A percentile compares a stretch with the other conserved stretches of the same genome.
These are phyloP conservation scores for Xylocopa sonorina DNA, from an alignment of 1,140 invertebrate species.

Conservation along the genomic window DNA sequence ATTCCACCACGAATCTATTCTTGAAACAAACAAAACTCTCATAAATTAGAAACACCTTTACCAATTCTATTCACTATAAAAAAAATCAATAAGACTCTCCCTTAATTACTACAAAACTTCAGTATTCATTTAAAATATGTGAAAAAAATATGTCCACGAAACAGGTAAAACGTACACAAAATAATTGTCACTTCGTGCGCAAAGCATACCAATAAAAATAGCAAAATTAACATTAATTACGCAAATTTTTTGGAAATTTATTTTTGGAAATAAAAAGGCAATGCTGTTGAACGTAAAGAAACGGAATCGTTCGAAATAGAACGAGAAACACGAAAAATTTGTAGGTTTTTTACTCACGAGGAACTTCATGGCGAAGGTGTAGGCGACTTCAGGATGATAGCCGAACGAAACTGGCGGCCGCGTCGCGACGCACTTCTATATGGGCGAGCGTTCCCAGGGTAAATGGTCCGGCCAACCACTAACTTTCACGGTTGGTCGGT, in stretches of 20 bases:
- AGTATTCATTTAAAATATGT: too few relatives aligned
- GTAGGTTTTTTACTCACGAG: conserved; percentile 78
- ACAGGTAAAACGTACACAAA: neutral
- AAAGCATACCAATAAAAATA: too few relatives aligned
- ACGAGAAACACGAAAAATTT: neutral
- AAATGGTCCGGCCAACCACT: conserved; percentile 60
- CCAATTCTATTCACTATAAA: neutral
- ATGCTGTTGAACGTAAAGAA: neutral
- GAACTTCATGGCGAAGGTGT: conserved; percentile 71
- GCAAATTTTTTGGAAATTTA: too few relatives aligned
- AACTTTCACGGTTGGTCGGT: conserved; percentile 72
- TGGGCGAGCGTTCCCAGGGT: conserved; percentile 68
- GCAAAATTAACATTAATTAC: too few relatives aligned
- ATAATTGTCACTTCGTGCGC: neutral
- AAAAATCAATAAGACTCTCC: too few relatives aligned
- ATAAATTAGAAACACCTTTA: neutral
- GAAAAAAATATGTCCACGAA: neutral
- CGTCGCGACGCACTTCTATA: conserved; percentile 79
- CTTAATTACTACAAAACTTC: too few relatives aligned
- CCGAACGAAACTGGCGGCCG: conserved; percentile 75
- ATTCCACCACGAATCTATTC: too few relatives aligned
- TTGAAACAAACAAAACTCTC: too few relatives aligned
- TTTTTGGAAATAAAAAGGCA: too few relatives aligned
- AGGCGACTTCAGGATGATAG: conserved; percentile 73
- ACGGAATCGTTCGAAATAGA: neutral